Conservation (phyloP, 1,140 invertebrate genomes). For the Drosophila leontia region DNA sequence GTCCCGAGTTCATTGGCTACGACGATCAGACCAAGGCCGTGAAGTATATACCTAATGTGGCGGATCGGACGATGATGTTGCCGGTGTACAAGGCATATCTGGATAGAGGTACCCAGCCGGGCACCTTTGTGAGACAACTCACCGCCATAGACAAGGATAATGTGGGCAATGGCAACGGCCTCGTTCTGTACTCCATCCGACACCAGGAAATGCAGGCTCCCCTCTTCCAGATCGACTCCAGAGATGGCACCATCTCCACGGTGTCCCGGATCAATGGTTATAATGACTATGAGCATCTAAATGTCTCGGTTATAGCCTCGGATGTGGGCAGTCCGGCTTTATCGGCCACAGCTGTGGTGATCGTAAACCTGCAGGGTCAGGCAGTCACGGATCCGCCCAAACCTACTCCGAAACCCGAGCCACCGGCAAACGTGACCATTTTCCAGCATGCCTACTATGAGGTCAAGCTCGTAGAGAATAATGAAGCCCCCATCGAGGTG, state of each 20-base stretch:
- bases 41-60: conserved; percentile 64
- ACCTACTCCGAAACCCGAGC: conserved; percentile 50
- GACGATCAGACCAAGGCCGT: conserved; percentile 86
- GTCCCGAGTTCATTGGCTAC: conserved; percentile 90
- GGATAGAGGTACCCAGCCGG: conserved; percentile 89
- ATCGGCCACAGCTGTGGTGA: conserved; percentile 91
- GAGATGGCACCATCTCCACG: conserved; percentile 92
- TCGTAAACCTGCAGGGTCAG: conserved; percentile 87
- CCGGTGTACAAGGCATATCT: conserved; percentile 90
- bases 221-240: conserved; percentile 91
- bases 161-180: conserved; percentile 92
- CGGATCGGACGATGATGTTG: conserved; percentile 65
- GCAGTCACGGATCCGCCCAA: conserved; percentile 87
- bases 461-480: conserved; percentile 91
- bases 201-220: conserved; percentile 87
- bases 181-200: conserved; percentile 90
- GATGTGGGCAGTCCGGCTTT: conserved; percentile 93
- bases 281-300: conserved; percentile 86
- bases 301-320: conserved; percentile 92
- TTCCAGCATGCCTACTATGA: conserved; percentile 92
- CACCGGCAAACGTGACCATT: conserved; percentile 83
- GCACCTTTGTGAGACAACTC: conserved; percentile 89
- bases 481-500: conserved; percentile 88
- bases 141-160: conserved; percentile 94
- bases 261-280: conserved; percentile 88